Evolutionary conservation across 2,113 vertebrate genomes (phyloP), one percentile per base, ranked within the genome.

Genomic region (Leuciscus idus): DNA sequence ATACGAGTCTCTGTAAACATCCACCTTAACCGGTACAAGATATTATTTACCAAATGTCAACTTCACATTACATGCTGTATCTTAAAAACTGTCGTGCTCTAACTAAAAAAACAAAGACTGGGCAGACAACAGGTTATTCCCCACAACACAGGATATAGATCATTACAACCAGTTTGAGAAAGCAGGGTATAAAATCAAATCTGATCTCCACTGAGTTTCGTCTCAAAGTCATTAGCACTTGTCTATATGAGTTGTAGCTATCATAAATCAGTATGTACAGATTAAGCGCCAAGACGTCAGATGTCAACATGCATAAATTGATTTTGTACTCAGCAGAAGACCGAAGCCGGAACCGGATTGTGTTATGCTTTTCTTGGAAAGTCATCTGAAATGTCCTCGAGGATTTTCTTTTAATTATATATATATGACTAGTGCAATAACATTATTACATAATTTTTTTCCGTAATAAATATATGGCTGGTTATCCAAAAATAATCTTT

Each of bases 401-500:
- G 66, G 19, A 43, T n/a, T 80, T 64, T 19, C 23, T 39, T 77
- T 43, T 36, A 57, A 80, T 46, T 39, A 39, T 39, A 46, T 68
- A 83, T 52, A 52, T 52, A 61, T 61, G 78, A 84, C 39, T 87
- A 87, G 86, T 85, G 87, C 87, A 81, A 85, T 64, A 81, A 73
- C 74, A 15, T 81, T 83, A 66, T 86, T 66, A 17, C 23, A 39
- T 74, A 33, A 74, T 23, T 62, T 68, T 57, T 46, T 70, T 73
- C 57, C 50, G 55, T 70, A 87, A 87, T 87, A 87, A 87, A 84
- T 87, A 87, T 70, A 86, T 84, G 81, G 85, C 85, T 81, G 81
- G 76, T 76, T 62, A 77, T 87, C 85, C 83, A 77, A 68, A 76
- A 84, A 30, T 7, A 73, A 57, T 59, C 74, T 81, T 81, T 76